Evolutionary conservation across 2,888 invertebrate genomes (phyloP), one percentile per base, ranked within the genome.

Genomic region (Venusia cambrica): DNA sequence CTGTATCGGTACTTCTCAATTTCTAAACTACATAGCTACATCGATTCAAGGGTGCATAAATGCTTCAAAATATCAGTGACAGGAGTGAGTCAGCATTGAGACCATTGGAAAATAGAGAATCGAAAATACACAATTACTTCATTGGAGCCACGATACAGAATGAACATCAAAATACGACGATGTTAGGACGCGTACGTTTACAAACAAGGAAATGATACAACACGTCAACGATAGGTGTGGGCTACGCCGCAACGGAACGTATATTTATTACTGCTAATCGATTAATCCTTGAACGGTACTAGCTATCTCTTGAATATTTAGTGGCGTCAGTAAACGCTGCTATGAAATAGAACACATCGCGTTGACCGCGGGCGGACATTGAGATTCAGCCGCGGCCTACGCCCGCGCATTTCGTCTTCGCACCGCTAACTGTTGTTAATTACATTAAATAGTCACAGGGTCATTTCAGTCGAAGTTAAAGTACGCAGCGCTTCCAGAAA

Each of bases 1-100:
- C 80, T 81, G 83, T 77, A 79, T 76, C 79, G 80, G 77, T 80
- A 83, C 70, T 73, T 78, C 60, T 69, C 71, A 76, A 79, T 77
- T 79, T 80, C 80, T 81, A 81, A 76, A 67, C 80, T 83, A 83
- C 78, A 60, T 73, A 74, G 69, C 81, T 84, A 84, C 74, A 74
- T 71, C 68, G 70, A 80, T 62, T 45, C 62, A 64, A 73, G 64
- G 66, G 84, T 83, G 83, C 84, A 54, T 84, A 84, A 85, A 85
- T 85, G 85, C 85, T 78, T 78, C 66, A 71, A 80, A 76, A 78
- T 62, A 72, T 69, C 70, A 68, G 70, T 73, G 73, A 73, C 62
- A 65, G 65, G 60, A 64, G 71, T 65, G 71, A 73, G 52, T 57
- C 65, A 66, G 77, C 63, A 61, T 73, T 59, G 64, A 68, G 64